Percentiles rank a stretch among this genome's conserved stretches.
These are phyloP conservation scores for Oscheius sp. DNA, from an alignment of 2,888 invertebrate species.

Conservation along the genomic window DNA sequence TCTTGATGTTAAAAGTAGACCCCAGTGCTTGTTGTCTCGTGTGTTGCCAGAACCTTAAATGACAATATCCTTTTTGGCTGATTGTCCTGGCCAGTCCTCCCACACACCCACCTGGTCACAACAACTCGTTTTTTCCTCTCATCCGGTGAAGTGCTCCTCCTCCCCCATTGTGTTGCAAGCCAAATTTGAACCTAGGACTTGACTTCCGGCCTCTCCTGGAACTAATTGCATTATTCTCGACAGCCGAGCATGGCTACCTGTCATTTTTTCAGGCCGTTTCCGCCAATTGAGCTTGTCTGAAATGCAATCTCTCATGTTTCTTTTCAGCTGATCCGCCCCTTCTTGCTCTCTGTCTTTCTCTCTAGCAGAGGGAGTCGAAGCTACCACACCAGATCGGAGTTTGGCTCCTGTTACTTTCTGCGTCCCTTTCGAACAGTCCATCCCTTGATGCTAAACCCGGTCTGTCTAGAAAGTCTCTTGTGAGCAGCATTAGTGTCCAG, in stretches of 20 bases:
- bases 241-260: neutral
- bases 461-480: no score
- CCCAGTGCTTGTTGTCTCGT: no score
- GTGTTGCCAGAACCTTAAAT: no score
- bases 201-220: slow-evolving; percentile 4
- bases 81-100: slow-evolving; percentile 2
- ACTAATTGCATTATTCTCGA: neutral
- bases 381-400: neutral
- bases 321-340: slow-evolving; percentile 10
- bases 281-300: slow-evolving; percentile 7
- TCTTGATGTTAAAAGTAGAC: no score
- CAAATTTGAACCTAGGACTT: neutral
- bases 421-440: no score
- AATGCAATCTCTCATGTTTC: slow-evolving; percentile 24
- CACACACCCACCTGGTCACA: slow-evolving; percentile 9
- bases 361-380: no score
- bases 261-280: slow-evolving; percentile 10
- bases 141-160: slow-evolving; percentile 1
- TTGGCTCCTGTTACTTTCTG: neutral
- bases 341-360: neutral
- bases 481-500: no score
- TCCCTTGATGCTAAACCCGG: no score
- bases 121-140: neutral
- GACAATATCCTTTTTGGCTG: slow-evolving; percentile 14
- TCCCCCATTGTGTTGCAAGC: neutral